Evolutionary conservation across 2,888 invertebrate species (phyloP).

Genomic region (Habroteleia sp.): DNA sequence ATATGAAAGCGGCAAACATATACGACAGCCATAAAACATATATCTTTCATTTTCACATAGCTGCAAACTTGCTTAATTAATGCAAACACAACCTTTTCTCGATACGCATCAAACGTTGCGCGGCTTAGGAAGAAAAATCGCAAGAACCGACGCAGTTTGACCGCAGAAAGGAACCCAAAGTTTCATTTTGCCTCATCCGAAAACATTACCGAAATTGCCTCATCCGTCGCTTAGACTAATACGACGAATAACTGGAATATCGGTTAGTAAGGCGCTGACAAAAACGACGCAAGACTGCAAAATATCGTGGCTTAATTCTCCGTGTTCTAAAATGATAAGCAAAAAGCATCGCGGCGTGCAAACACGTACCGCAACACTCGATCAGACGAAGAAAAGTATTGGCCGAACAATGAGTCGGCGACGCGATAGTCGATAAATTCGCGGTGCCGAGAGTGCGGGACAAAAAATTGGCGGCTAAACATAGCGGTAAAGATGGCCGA

Average conservation of each 20-base stretch:
- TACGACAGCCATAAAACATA: no score
- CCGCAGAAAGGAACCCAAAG: no score
- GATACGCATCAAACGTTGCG: no score
- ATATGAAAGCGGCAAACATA: no score
- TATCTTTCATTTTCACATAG: no score
- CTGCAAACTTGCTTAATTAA: no score
- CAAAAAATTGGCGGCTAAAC: conserved; percentile 55
- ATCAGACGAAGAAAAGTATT: conserved; percentile 45
- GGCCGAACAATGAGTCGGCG: conserved; percentile 50
- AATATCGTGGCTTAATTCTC: conserved; percentile 29
- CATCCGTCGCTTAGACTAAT: conserved; percentile 5
- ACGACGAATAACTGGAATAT: conserved; percentile 35
- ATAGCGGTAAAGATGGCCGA: conserved; percentile 50
- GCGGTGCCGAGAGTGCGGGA: conserved; percentile 41
- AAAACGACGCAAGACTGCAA: conserved; percentile 22
- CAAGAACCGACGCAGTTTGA: no score
- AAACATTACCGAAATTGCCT: conserved; percentile 3
- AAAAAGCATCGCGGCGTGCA: conserved; percentile 44
- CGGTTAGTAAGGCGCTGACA: conserved; percentile 36
- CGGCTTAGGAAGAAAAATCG: no score
- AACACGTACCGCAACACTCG: conserved; percentile 36
- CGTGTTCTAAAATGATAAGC: conserved; percentile 24
- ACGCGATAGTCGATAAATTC: conserved; percentile 63
- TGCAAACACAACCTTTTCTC: no score
- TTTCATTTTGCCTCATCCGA: conserved; percentile 3